Evolutionary conservation across 1,140 invertebrate genomes (phyloP).

Genomic region (Euglossa dilemma): DNA sequence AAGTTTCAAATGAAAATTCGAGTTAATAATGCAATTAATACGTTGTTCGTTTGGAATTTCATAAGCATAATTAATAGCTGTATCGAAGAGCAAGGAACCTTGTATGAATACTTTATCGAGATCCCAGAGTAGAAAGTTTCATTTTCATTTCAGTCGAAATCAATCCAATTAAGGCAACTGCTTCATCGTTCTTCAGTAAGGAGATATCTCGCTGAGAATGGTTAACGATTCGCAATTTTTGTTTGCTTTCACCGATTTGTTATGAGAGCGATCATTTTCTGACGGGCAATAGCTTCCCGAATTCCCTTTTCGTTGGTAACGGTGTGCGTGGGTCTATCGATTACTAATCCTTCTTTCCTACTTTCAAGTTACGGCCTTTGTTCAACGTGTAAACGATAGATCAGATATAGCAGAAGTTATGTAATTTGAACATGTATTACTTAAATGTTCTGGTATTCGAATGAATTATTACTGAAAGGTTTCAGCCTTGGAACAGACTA

Average conservation of each 20-base stretch:
- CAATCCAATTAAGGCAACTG: background rate
- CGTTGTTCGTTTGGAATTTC: background rate
- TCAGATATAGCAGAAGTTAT: too few species aligned
- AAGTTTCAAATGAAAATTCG: background rate
- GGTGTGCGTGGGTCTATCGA: too few species aligned
- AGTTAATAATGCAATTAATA: background rate
- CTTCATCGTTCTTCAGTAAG: too few species aligned
- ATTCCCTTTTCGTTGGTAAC: background rate
- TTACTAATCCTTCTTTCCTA: background rate
- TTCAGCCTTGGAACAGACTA: too few species aligned
- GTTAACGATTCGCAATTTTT: background rate
- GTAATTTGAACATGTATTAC: too few species aligned
- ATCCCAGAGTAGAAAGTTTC: slow-evolving; percentile 15
- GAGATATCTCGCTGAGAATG: background rate
- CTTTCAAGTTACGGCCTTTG: too few species aligned
- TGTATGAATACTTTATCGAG: too few species aligned
- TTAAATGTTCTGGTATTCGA: too few species aligned
- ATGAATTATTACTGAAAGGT: too few species aligned
- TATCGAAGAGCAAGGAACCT: background rate
- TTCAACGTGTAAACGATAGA: too few species aligned
- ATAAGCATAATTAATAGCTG: background rate
- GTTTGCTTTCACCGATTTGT: slow-evolving; percentile 5
- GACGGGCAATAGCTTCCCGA: too few species aligned
- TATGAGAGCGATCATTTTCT: background rate
- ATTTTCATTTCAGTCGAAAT: background rate